Evolutionary conservation across 2,113 vertebrate species (phyloP).

Genomic region (Pseudorhombus dupliciocellatus): DNA sequence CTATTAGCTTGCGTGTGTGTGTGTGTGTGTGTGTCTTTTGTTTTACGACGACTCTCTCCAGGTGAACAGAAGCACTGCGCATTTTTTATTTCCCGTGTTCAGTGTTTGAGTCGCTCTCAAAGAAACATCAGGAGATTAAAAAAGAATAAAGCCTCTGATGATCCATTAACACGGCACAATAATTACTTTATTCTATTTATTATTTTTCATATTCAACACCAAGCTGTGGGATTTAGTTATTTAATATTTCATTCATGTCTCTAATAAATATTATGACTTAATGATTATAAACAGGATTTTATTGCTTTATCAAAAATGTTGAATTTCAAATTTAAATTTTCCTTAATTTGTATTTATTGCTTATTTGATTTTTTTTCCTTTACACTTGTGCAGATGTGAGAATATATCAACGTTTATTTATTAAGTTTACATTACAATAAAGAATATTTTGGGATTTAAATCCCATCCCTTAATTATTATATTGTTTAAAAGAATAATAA

Average conservation of each 20-base stretch:
- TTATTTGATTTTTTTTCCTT: too few relatives aligned
- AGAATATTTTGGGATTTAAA: too few relatives aligned
- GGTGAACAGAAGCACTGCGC: constrained; percentile 33
- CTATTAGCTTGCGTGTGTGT: constrained; percentile 88
- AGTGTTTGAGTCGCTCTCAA: neutral
- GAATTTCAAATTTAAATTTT: too few relatives aligned
- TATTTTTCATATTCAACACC: neutral
- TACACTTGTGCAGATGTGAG: too few relatives aligned
- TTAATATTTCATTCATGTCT: neutral
- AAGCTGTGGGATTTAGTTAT: neutral
- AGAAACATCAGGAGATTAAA: neutral
- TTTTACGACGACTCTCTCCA: constrained; percentile 49
- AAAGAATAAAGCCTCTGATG: neutral
- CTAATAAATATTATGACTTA: too few relatives aligned
- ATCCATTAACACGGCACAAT: neutral
- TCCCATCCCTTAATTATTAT: too few relatives aligned
- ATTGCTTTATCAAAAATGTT: too few relatives aligned
- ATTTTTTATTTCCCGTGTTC: neutral
- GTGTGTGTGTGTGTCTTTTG: constrained; percentile 64
- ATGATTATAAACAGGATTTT: too few relatives aligned
- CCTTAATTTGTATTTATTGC: too few relatives aligned
- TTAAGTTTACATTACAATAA: too few relatives aligned
- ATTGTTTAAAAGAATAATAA: too few relatives aligned
- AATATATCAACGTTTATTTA: too few relatives aligned
- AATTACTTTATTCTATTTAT: neutral